These are phyloP conservation scores for Adelognathus sp. DNA, from an alignment of 2,888 invertebrate genomes.

Conservation along the genomic window DNA sequence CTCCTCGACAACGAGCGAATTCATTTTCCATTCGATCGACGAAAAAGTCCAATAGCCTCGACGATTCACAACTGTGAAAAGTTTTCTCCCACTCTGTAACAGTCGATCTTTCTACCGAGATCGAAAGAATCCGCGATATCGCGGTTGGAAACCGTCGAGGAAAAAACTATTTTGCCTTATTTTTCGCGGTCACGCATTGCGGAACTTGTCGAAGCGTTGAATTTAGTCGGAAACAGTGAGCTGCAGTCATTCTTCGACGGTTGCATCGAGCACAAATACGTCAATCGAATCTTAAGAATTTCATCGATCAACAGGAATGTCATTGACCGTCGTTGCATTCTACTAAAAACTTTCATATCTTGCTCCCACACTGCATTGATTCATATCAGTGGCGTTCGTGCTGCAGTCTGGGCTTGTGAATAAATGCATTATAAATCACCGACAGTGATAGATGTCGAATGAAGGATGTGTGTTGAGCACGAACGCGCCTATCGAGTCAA, in stretches of 20 bases:
- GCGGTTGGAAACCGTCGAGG: conserved; percentile 15
- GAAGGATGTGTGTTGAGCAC: conserved; percentile 18
- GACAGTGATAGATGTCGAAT: background rate
- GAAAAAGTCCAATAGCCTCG: background rate
- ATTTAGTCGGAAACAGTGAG: conserved; percentile 18
- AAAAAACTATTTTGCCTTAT: conserved; percentile 4
- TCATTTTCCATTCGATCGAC: background rate
- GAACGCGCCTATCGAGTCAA: background rate
- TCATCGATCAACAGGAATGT: background rate
- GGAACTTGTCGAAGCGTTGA: background rate
- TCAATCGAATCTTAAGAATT: background rate
- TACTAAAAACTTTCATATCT: background rate
- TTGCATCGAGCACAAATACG: background rate
- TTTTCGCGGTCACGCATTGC: background rate
- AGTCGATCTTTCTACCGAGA: background rate
- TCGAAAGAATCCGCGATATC: conserved; percentile 12
- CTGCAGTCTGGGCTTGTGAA: background rate
- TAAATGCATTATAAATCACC: background rate
- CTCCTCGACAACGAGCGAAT: too few species aligned
- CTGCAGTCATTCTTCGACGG: conserved; percentile 10
- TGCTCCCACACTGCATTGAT: background rate
- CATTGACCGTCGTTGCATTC: background rate
- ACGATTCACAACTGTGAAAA: background rate
- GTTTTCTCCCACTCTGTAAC: background rate
- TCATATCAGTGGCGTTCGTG: background rate